A percentile compares a stretch with the other conserved stretches of the same genome.
Evolutionary conservation across 2,113 vertebrate species (phyloP).

Genomic region (Crotalus viridis): DNA sequence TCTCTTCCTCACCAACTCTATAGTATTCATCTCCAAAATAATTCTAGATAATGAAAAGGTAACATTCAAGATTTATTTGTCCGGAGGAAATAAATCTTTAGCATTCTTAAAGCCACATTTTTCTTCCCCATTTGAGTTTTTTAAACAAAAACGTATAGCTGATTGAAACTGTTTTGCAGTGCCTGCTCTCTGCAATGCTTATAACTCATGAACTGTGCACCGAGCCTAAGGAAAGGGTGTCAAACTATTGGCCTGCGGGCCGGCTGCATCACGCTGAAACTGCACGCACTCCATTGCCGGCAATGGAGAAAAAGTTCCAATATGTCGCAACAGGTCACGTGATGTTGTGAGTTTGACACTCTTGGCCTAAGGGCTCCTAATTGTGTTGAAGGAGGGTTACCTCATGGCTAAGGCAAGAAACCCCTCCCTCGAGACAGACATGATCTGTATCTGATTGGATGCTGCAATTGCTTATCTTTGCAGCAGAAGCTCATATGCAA

Average conservation of each 20-base stretch:
- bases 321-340: no score
- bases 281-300: no score
- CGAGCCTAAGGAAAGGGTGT: no score
- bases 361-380: no score
- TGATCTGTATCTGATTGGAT: background rate
- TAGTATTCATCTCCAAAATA: slow-evolving; percentile 85
- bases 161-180: background rate
- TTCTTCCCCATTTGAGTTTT: background rate
- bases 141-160: background rate
- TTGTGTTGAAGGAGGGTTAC: no score
- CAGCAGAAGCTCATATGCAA: background rate
- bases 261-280: no score
- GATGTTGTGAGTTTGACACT: no score
- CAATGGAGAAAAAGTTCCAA: no score
- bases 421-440: no score
- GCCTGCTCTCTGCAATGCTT: background rate
- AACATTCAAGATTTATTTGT: background rate
- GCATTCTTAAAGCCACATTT: background rate
- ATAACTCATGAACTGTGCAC: no score
- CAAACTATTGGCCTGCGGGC: no score
- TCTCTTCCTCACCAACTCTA: slow-evolving; percentile 73
- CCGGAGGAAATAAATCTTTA: background rate
- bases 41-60: slow-evolving; percentile 65
- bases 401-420: background rate
- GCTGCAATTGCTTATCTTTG: background rate